Conservation (phyloP, 2,888 invertebrate genomes). For the Notocelia uddmanniana region DNA sequence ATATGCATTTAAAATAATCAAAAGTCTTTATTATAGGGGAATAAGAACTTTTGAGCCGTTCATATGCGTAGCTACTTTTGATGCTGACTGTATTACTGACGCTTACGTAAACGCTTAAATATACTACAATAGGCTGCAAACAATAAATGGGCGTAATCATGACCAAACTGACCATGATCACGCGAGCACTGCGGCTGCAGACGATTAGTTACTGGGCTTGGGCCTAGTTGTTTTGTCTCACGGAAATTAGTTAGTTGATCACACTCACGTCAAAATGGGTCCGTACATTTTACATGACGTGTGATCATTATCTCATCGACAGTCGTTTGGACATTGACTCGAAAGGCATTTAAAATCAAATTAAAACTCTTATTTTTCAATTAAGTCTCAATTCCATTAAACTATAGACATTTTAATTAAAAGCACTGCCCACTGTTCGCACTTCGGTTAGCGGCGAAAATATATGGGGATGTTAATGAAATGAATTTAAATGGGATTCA, state of each 20-base stretch:
- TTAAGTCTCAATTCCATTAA: constrained; percentile 21
- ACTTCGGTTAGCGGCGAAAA: constrained; percentile 27
- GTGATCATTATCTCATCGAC: too few species aligned
- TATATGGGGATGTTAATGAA: constrained; percentile 36
- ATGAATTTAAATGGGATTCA: constrained; percentile 34
- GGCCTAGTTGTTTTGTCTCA: background rate
- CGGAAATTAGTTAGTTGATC: background rate
- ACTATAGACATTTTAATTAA: constrained; percentile 33
- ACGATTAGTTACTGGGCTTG: constrained; percentile 3
- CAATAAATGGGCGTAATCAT: constrained; percentile 40
- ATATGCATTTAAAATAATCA: too few species aligned
- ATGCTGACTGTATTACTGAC: too few species aligned
- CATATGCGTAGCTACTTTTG: too few species aligned
- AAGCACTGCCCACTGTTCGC: constrained; percentile 34
- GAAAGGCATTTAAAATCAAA: background rate
- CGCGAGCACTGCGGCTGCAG: constrained; percentile 17
- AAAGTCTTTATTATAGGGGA: too few species aligned
- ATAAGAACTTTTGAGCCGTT: too few species aligned
- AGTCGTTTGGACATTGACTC: background rate
- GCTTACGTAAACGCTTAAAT: background rate
- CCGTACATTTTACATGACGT: too few species aligned
- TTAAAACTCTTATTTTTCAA: constrained; percentile 11
- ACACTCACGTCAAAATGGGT: too few species aligned
- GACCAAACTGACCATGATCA: constrained; percentile 31
- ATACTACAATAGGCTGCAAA: constrained; percentile 34